Percentiles rank a stretch among this genome's conserved stretches.
Conservation (phyloP, 2,888 invertebrate genomes). For the Eupithecia exiguata region DNA sequence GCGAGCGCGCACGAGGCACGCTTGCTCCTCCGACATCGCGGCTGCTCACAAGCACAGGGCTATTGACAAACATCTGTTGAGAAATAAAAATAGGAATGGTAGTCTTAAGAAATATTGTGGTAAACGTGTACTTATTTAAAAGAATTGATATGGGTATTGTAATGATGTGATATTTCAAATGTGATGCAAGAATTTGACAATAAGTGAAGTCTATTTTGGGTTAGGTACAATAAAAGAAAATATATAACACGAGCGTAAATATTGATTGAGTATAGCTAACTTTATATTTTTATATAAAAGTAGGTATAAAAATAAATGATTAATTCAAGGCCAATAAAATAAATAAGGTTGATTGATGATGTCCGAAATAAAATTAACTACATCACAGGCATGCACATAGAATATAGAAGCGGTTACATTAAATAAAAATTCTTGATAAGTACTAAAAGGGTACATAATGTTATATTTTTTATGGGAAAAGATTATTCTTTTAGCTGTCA, state of each 20-base stretch:
- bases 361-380: neutral
- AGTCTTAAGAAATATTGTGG: neutral
- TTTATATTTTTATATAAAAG: neutral
- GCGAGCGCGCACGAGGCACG: slow-evolving; percentile 82
- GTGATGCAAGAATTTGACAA: neutral
- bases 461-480: no score
- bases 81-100: neutral
- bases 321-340: neutral
- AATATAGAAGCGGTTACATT: neutral
- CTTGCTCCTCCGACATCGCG: slow-evolving; percentile 85
- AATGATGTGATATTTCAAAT: neutral
- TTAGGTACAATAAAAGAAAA: neutral
- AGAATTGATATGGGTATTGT: neutral
- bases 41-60: slow-evolving; percentile 40
- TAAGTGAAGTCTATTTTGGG: neutral
- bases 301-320: neutral
- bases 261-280: neutral
- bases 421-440: no score
- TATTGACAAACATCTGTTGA: slow-evolving; percentile 63
- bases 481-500: no score
- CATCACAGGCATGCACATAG: neutral
- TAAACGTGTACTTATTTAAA: neutral
- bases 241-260: neutral
- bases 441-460: no score
- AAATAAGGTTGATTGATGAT: neutral